Evolutionary conservation across 2,888 invertebrate species (phyloP), one percentile per base, ranked within the genome.

Genomic region (Acanthosepion lycidas): DNA sequence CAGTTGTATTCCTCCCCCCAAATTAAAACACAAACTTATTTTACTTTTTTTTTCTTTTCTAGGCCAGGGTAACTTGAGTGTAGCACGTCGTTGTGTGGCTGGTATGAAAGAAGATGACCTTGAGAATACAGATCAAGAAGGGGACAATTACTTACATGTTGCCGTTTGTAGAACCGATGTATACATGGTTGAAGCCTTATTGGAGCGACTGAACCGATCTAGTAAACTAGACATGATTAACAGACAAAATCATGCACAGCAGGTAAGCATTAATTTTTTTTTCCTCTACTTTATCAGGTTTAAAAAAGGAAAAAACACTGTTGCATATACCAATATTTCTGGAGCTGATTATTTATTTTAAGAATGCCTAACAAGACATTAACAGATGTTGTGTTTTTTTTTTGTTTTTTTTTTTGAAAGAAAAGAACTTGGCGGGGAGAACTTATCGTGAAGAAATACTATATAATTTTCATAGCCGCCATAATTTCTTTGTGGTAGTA

Each of bases 131-230:
- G 96, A 96, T 94, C 95, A 96, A 1, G 97, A 97, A 78, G 96
- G 96, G 18, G 96, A 97, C 95, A 96, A 96, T 49, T 96, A 96
- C 93, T 95, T 97, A 20, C 97, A 96, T 95, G 96, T 96, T 94
- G 96, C 96, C 23, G 96, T 96, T 42, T 96, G 96, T 94, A 95
- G 95, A 93, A 96, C 96, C 0, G 96, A 97, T 94, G 94, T 95
- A 18, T 95, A 96, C 95, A 95, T 97, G 96, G 96, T 97, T 0
- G 96, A 96, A 95, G 96, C 97, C 3, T 94, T 97, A 93, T 94
- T 97, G 48, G 97, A 97, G 95, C 94, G 97, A 64, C 94, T 96
- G 20, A 95, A 95, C 12, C 94, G 97, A 51, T 96, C 96, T 78
- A 94, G 95, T 8, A 95, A 96, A n/a, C 94, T 95, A 33, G 49